phyloP scores from a whole-genome alignment of 2,113 vertebrate genomes.

The Mixornis gularis region DNA sequence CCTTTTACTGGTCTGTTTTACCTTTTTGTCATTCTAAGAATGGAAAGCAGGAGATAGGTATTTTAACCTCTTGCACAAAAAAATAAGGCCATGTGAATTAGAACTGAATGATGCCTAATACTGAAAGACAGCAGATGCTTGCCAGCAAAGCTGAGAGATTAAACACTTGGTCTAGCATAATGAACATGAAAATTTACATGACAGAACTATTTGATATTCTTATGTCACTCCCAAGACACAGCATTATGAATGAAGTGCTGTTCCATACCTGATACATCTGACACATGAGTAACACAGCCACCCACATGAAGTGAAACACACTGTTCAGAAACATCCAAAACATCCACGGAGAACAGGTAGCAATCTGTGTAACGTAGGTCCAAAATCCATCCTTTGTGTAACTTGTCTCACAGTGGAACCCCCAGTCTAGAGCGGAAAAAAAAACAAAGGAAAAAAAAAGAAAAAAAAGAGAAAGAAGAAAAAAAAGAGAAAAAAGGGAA shows the following conservation, averaged over 20 bases:
- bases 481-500: neutral
- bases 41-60: neutral
- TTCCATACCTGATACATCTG: constrained; percentile 95
- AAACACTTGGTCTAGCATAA: neutral
- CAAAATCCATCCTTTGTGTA: constrained; percentile 94
- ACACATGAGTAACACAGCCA: constrained; percentile 98
- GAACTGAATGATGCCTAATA: neutral
- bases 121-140: neutral
- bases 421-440: constrained; percentile 83
- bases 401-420: constrained; percentile 90
- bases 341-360: constrained; percentile 97
- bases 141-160: neutral
- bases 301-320: constrained; percentile 98
- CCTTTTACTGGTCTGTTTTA: neutral
- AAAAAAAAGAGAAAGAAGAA: neutral
- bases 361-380: constrained; percentile 95
- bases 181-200: neutral
- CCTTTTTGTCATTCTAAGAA: neutral
- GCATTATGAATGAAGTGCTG: neutral
- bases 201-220: neutral
- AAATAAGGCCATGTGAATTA: neutral
- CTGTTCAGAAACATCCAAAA: constrained; percentile 99
- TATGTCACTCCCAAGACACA: neutral
- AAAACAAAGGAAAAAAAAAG: neutral
- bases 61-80: neutral